These are phyloP conservation scores for Alitta virens DNA, from an alignment of 2,888 invertebrate species.

Conservation along the genomic window DNA sequence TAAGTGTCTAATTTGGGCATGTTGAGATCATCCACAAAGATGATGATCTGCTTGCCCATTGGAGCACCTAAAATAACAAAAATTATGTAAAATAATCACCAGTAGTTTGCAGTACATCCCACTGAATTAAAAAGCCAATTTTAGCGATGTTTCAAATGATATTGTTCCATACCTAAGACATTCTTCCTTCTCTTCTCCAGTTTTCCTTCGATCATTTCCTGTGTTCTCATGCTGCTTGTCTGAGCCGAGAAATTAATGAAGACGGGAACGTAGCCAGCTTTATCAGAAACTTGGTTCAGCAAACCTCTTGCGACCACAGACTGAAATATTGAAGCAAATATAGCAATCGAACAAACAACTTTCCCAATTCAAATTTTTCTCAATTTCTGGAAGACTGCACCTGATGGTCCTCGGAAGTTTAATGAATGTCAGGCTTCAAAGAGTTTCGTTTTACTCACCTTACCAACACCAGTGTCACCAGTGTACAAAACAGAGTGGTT, in stretches of 20 bases:
- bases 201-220: conserved; percentile 81
- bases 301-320: conserved; percentile 79
- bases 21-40: conserved; percentile 89
- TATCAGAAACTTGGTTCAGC: conserved; percentile 66
- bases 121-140: too few relatives aligned
- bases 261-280: conserved; percentile 69
- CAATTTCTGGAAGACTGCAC: too few relatives aligned
- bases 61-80: conserved; percentile 83
- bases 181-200: conserved; percentile 79
- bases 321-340: conserved; percentile 34
- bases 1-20: conserved; percentile 70
- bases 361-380: background rate
- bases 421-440: too few relatives aligned
- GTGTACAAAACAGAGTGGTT: conserved; percentile 81
- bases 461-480: conserved; percentile 89
- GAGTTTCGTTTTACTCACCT: conserved; percentile 53
- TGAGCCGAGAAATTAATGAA: conserved; percentile 88
- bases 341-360: background rate
- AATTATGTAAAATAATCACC: too few relatives aligned
- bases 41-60: conserved; percentile 74
- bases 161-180: conserved; percentile 59
- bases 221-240: conserved; percentile 77
- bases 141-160: too few relatives aligned
- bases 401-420: too few relatives aligned
- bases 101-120: too few relatives aligned